Base-by-base conservation (phyloP, 2,113 vertebrate genomes). In the Epinephelus fuscoguttatus region DNA sequence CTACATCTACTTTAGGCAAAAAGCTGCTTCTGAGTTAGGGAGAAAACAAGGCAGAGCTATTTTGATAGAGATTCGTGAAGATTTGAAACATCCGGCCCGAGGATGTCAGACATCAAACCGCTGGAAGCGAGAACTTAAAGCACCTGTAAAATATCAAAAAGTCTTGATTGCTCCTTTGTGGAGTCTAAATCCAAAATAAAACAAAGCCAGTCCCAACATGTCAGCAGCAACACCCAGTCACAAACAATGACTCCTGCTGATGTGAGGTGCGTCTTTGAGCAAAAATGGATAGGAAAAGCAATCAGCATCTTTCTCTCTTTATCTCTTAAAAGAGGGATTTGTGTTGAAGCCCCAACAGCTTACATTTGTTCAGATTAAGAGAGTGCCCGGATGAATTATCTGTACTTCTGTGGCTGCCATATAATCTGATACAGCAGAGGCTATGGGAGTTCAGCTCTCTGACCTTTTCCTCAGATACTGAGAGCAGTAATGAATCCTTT, bases 271-370 rank as follows among this genome's bases (percentile, higher is more conserved):
- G 70, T 88, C 78, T 93, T 92, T 91, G 87, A 88, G 69, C 80
- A 75, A 91, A 91, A 89, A 84, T 80, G 75, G 40, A 89, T 27
- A 4, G 84, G 76, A 73, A 87, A 91, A 85, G 88, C 82, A 93
- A 93, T 91, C 87, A 88, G 87, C 82, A 87, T 91, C 86, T 87
- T 91, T 82, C 90, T 77, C 80, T 83, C 86, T 93, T 92, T 90
- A 91, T 94, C 91, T 90, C 78, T 88, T 74, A 92, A 87, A 94
- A 88, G 91, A 95, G 64, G 94, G 95, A 95, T 95, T 96, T 95
- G 88, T 80, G 91, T n/a, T 69, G 89, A 90, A 87, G 88, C 89
- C 75, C 69, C 71, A 78, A 71, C 91, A 88, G 93, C 82, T 94
- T 93, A 88, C 82, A 87, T 92, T 91, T 75, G 87, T 62, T 82